Percentiles rank a stretch among this genome's conserved stretches.
Evolutionary conservation across 2,888 invertebrate species (phyloP).

Genomic region (Globia sparganii): DNA sequence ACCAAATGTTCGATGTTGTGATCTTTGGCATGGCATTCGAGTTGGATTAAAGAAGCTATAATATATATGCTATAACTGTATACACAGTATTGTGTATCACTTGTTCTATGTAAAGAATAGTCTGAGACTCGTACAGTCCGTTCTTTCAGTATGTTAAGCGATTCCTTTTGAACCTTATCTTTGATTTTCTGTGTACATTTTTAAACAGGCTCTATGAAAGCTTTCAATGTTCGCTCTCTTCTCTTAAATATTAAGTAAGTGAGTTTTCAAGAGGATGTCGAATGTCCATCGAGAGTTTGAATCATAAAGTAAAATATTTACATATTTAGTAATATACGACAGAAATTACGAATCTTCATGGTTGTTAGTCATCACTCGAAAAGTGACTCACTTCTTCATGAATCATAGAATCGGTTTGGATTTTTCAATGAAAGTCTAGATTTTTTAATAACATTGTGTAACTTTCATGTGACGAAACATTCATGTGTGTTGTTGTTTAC

Average conservation of each 20-base stretch:
- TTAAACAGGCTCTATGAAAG: not conserved
- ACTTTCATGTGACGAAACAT: not conserved
- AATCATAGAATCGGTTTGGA: not conserved
- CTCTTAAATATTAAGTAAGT: not conserved
- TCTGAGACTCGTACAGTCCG: not conserved
- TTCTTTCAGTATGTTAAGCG: not conserved
- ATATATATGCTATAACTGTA: not conserved
- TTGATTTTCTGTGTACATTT: not conserved
- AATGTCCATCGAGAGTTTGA: too few relatives aligned
- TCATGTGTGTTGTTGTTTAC: not conserved
- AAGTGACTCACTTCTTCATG: conserved; percentile 2
- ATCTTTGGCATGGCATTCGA: conserved; percentile 26
- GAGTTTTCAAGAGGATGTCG: not conserved
- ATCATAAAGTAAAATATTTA: not conserved
- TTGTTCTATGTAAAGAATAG: not conserved
- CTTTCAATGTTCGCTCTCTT: not conserved
- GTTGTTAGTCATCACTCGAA: not conserved
- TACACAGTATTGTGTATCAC: not conserved
- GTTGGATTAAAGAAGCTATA: conserved; percentile 5
- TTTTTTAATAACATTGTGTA: conserved; percentile 12
- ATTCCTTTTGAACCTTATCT: not conserved
- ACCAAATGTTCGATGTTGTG: conserved; percentile 44
- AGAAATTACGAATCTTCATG: not conserved
- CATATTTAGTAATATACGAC: not conserved
- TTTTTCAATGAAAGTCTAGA: not conserved